Base-by-base conservation (phyloP, 2,113 vertebrate species). In the Numida meleagris region DNA sequence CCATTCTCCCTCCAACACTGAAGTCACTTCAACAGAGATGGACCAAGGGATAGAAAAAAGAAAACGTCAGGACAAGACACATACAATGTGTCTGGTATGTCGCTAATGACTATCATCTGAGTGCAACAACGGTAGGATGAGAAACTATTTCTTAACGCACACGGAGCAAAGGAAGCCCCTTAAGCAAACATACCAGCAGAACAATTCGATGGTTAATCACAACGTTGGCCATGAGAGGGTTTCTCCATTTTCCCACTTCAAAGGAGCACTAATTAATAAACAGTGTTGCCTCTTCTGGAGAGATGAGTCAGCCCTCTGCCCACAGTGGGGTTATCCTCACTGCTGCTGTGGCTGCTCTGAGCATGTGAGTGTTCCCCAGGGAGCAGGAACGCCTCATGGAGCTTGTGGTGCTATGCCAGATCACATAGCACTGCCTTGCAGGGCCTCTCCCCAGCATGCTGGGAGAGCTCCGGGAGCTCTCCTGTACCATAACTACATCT, bases 171-270 rank as follows among this genome's bases (percentile, higher is more conserved):
- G 65, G 88, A 96, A 96, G 76, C 79, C 95, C 96, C 94, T 96
- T 95, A 86, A 97, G 96, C 93, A 95, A 96, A 86, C 93, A 95
- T 95, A 95, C 94, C 96, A 97, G 84, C 48, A 93, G 88, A 96
- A 97, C 96, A 97, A 96, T 96, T 96, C 92, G 86, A 82, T 92
- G 94, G 93, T 95, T 97, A 96, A 96, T 96, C 79, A 95, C 86
- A 95, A 88, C 27, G 0, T 65, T 89, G 70, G 74, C 94, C 86
- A 88, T 29, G 14, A 93, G 93, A 94, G 75, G 92, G 93, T 96
- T 95, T 95, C 96, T 95, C 70, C 79, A 90, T 95, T 95, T 92
- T 79, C 92, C 86, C 76, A 91, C 90, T 96, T 96, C 96, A 97
- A 96, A 97, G 82, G 66, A 94, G 79, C 91, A 94, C 70, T 82